A percentile compares a stretch with the other conserved stretches of the same genome.
Evolutionary conservation across 2,797 vertebrate genomes (phyloP).

Genomic region (Leuciscus waleckii): DNA sequence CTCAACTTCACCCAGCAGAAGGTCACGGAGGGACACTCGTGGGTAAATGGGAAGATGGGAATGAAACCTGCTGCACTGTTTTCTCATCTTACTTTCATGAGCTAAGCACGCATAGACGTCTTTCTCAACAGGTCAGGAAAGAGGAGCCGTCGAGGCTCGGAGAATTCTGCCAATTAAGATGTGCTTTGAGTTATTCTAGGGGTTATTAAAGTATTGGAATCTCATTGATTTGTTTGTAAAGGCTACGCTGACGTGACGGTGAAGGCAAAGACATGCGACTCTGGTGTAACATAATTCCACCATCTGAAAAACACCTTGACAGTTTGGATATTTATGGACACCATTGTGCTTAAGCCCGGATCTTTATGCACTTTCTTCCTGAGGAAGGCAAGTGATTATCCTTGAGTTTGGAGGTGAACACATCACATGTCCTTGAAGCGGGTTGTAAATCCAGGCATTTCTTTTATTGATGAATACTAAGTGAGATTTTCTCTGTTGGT

Average conservation of each 20-base stretch:
- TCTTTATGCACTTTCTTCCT: not conserved
- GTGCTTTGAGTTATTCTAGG: conserved; percentile 45
- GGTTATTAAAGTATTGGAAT: conserved; percentile 45
- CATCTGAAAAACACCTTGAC: conserved; percentile 38
- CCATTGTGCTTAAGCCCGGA: not conserved
- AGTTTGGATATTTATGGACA: conserved; percentile 34
- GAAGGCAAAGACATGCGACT: conserved; percentile 37
- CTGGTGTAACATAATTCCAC: conserved; percentile 49
- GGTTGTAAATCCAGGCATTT: conserved; percentile 32
- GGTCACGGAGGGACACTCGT: not conserved
- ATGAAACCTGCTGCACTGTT: not conserved
- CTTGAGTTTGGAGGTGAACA: conserved; percentile 37
- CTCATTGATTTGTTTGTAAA: conserved; percentile 56
- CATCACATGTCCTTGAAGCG: conserved; percentile 13
- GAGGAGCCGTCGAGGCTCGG: conserved; percentile 6
- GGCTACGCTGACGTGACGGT: conserved; percentile 49
- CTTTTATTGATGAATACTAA: conserved; percentile 38
- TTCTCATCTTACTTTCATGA: conserved; percentile 68
- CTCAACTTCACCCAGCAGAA: conserved; percentile 29
- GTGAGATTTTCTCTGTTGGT: conserved; percentile 27
- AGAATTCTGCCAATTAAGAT: conserved; percentile 55
- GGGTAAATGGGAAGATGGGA: conserved; percentile 25
- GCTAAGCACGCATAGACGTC: conserved; percentile 45
- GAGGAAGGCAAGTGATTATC: conserved; percentile 21
- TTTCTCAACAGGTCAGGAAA: conserved; percentile 46